Conservation (phyloP, 2,888 invertebrate genomes). For the Sarcophaga subvicina region DNA sequence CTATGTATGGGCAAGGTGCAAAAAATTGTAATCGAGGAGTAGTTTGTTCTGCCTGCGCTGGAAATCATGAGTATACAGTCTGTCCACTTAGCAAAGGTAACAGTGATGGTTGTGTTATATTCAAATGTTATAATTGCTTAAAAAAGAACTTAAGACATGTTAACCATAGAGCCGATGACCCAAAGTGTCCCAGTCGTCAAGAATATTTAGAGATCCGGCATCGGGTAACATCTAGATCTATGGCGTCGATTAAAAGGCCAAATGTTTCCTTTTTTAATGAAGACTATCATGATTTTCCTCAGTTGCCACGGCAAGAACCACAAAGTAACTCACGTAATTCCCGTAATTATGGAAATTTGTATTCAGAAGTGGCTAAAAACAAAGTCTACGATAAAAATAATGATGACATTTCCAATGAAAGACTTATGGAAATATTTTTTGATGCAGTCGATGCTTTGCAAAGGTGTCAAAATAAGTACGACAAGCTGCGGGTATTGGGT, state of each 20-base stretch:
- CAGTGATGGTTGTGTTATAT: not conserved
- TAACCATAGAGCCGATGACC: conserved; percentile 10
- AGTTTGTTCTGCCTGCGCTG: not conserved
- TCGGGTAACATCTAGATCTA: not conserved
- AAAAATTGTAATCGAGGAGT: too few relatives aligned
- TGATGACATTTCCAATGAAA: conserved; percentile 28
- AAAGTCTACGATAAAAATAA: not conserved
- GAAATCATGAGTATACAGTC: not conserved
- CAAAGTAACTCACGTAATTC: not conserved
- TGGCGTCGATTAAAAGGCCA: not conserved
- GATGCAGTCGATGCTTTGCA: too few relatives aligned
- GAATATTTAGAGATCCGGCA: conserved; percentile 16
- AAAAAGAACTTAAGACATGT: not conserved
- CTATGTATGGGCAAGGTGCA: too few relatives aligned
- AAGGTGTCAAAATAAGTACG: too few relatives aligned
- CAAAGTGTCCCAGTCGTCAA: not conserved
- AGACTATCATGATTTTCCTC: not conserved
- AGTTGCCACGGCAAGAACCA: not conserved
- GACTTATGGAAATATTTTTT: conserved; percentile 2
- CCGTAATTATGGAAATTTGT: not conserved
- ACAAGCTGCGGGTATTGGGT: too few relatives aligned
- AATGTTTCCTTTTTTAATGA: not conserved
- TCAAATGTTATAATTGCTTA: conserved; percentile 7
- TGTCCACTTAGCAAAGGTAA: conserved; percentile 9
- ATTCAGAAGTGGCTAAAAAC: not conserved